Evolutionary conservation across 2,113 vertebrate species (phyloP), one percentile per base, ranked within the genome.

Genomic region (Notothenia coriiceps): DNA sequence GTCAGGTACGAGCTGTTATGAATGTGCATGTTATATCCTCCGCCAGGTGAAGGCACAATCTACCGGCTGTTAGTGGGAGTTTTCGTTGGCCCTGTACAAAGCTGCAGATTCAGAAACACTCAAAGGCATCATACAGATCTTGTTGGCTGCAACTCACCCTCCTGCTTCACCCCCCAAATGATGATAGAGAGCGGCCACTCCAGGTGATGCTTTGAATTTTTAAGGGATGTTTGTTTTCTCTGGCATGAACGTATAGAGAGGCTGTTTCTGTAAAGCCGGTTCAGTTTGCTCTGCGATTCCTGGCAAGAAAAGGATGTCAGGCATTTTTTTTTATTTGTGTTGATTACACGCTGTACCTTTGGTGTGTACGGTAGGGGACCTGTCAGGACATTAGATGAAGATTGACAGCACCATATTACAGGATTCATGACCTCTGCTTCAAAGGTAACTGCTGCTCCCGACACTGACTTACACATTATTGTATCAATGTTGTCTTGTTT

Each of bases 21-120:
- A 91, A 91, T 83, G 89, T 70, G n/a, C 74, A 55, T 66, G 77
- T 83, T 90, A 88, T 83, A 60, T 46, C 75, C 77, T 71, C 70
- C 17, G 83, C 84, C 84, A 80, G 84, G 82, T 89, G 74, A 80
- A 43, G 56, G 57, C 15, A 89, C 68, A 92, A 86, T 86, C 83
- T 65, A 4, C 65, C 3, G 75, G 80, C 85, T 93, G 88, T 92
- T 90, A 52, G 15, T 0, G 0, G 10, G 13, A 70, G 82, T 87
- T 92, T 90, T 84, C 77, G 64, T 90, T 92, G 90, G 89, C 85
- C 29, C 20, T 8, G 70, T 7, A 40, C 6, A 35, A 54, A 47
- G 18, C 68, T 10, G 55, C 74, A 64, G 77, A 44, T 33, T 74
- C 77, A 56, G 43, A 20, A 59, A 43, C 10, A 52, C 73, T 92